Conservation (phyloP, 2,797 vertebrate species). For the Sebastes aleutianus region DNA sequence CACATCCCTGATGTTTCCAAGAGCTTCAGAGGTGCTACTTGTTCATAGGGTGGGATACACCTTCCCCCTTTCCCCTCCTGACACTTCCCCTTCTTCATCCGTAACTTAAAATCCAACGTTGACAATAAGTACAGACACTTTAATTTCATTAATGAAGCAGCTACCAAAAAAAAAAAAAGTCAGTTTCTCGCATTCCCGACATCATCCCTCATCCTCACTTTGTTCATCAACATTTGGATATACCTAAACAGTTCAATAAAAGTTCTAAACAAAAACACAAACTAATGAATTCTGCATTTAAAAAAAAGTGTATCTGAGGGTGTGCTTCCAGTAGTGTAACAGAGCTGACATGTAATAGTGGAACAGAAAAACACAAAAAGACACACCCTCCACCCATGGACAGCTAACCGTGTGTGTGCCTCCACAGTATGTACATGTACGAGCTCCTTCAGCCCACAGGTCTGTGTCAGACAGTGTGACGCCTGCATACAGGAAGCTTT, state of each 20-base stretch:
- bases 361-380: neutral
- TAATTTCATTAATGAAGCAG: slow-evolving; percentile 10
- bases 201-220: neutral
- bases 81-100: slow-evolving; percentile 21
- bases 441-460: neutral
- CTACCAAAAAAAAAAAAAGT: neutral
- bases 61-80: neutral
- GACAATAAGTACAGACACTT: slow-evolving; percentile 29
- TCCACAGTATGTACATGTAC: neutral
- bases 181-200: slow-evolving; percentile 2
- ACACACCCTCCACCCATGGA: neutral
- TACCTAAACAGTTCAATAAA: slow-evolving; percentile 9
- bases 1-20: slow-evolving; percentile 25
- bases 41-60: neutral
- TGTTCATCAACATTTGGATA: slow-evolving; percentile 6
- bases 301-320: neutral
- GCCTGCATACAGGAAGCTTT: neutral
- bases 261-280: neutral
- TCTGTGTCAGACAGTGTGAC: neutral
- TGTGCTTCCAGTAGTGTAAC: neutral
- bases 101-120: slow-evolving; percentile 13
- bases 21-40: slow-evolving; percentile 28
- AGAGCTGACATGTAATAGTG: neutral
- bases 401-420: neutral
- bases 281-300: neutral